Evolutionary conservation across 1,140 invertebrate species (phyloP).

Genomic region (Platyura marginata): DNA sequence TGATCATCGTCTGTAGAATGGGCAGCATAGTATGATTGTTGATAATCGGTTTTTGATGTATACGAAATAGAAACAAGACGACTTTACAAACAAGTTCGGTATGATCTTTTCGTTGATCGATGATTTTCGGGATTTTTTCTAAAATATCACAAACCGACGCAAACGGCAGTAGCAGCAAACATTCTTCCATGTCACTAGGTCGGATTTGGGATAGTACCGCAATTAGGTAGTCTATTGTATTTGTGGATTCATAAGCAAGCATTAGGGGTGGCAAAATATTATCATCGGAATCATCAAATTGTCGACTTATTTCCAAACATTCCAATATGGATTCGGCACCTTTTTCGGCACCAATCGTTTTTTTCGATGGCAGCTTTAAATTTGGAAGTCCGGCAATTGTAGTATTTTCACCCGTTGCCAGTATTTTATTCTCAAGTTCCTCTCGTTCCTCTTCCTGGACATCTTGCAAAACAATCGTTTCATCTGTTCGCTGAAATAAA

Average conservation of each 20-base stretch:
- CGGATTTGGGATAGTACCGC: conserved; percentile 61
- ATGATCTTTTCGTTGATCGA: conserved; percentile 42
- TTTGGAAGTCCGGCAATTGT: conserved; percentile 48
- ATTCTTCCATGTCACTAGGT: conserved; percentile 76
- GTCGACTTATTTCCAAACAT: conserved; percentile 61
- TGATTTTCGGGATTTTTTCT: conserved; percentile 42
- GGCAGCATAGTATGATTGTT: conserved; percentile 46
- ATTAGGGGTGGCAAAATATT: conserved; percentile 50
- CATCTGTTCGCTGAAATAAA: conserved; percentile 70
- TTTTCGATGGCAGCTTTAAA: conserved; percentile 65
- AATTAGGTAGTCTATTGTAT: conserved; percentile 60
- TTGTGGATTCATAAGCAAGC: conserved; percentile 51
- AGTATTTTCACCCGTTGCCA: conserved; percentile 50
- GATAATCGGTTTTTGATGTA: conserved; percentile 71
- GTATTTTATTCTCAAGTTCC: conserved; percentile 42
- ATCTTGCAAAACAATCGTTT: conserved; percentile 83
- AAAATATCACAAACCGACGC: conserved; percentile 62
- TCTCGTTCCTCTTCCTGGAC: conserved; percentile 71
- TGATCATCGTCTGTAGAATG: conserved; percentile 29
- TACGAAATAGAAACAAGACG: conserved; percentile 59
- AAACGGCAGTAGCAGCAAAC: conserved; percentile 71
- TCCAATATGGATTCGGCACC: conserved; percentile 77
- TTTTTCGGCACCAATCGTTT: conserved; percentile 81
- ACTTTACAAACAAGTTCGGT: conserved; percentile 58
- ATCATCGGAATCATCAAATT: conserved; percentile 35